Evolutionary conservation across 2,113 vertebrate species (phyloP).

Genomic region (Tympanuchus pallidicinctus): DNA sequence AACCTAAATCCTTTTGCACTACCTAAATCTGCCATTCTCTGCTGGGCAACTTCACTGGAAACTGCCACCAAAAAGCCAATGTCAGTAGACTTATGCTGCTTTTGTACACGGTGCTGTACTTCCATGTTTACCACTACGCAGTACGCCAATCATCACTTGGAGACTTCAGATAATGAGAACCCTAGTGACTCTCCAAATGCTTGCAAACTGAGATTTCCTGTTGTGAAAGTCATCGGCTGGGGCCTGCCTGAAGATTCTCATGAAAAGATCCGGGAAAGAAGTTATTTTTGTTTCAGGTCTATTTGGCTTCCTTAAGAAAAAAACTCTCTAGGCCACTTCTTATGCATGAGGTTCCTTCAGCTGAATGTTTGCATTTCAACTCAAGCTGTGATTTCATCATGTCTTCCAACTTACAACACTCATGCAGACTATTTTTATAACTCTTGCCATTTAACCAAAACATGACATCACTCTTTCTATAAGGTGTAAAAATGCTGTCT

Average conservation of each 20-base stretch:
- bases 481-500: conserved; percentile 38
- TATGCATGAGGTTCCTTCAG: background rate
- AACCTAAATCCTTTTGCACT: background rate
- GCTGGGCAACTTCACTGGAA: background rate
- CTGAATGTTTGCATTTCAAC: conserved; percentile 36
- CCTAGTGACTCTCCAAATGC: conserved; percentile 33
- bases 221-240: background rate
- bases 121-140: conserved; percentile 31
- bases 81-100: background rate
- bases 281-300: conserved; percentile 45
- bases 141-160: conserved; percentile 21
- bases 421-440: conserved; percentile 46
- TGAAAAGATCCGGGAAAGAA: background rate
- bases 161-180: conserved; percentile 29
- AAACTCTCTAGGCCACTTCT: background rate
- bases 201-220: conserved; percentile 43
- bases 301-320: conserved; percentile 2
- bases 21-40: background rate
- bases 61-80: background rate
- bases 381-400: conserved; percentile 56
- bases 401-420: conserved; percentile 33
- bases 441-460: conserved; percentile 54
- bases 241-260: background rate
- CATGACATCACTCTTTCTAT: conserved; percentile 54
- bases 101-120: background rate